Base-by-base conservation (phyloP, 1,140 invertebrate species). In the Drosophila eugracilis region DNA sequence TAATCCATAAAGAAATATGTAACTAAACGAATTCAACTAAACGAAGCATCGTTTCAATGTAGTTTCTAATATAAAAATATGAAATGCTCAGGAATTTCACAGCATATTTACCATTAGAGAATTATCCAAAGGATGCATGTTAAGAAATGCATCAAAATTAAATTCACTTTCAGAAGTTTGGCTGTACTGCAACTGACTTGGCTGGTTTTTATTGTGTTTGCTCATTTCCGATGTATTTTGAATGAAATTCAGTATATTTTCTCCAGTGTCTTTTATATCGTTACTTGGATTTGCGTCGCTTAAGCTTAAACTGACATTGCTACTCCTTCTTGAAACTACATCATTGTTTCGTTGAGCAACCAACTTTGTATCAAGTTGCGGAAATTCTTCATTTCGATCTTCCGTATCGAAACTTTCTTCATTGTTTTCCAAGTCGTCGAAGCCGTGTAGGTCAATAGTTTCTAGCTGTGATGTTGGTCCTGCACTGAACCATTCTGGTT, bases 381-480 rank as follows among this genome's bases (percentile, higher is more conserved):
- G 14, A 34, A 37, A 32, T 22, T 41, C 15, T 5, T n/a, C 54
- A 9, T 15, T 19, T 6, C 58, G 17, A 19, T 49, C 53, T 9
- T 42, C 59, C 1, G 15, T 15, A 3, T 71, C 47, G 5, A 48
- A 12, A 5, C 41, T 21, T 2, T 93, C 93, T 92, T 93, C 89
- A 92, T 92, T n/a, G 22, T 72, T 62, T 17, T 89, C 90, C 4
- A 62, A 89, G 74, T 97, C 96, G 39, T 98, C 97, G 92, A 98
- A 99, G 4, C 97, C 97, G 54, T 95, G 94, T 47, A 98, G 92
- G 91, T 98, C 97, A 60, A 99, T 98, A n/a, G 96, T 97, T 74
- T 98, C 97, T 72, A 95, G 94, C 83, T 98, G 96, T 44, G 97
- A 98, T 48, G 96, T 96, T 26, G 97, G 97, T 30, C 97, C 97